Evolutionary conservation across 2,113 vertebrate species (phyloP), one percentile per base, ranked within the genome.

Genomic region (Macquaria ambigua): DNA sequence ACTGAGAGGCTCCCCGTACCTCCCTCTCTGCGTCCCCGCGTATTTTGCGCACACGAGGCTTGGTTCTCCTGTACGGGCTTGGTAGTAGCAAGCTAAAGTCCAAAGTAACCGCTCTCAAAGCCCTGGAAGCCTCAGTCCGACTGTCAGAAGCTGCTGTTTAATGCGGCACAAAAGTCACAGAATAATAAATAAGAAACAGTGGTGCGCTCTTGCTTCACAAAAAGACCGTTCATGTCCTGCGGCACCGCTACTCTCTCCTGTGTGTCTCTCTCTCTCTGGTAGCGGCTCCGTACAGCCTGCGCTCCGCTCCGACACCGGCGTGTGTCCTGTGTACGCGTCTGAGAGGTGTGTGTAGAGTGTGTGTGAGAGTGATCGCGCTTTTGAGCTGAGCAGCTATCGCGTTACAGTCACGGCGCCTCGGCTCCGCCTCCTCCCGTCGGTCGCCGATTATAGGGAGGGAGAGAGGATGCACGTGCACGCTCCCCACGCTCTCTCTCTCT

Each of bases 351-450:
- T 94, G 96, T 93, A 8, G 62, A 62, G 63, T 52, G 69, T 69
- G 69, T 76, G 91, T 62, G 94, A 82, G 95, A 96, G 96, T 92
- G 95, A 95, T 96, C 80, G 93, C 79, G 92, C 91, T 90, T 95
- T 91, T 94, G 94, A 96, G 94, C 95, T 75, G 93, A 92, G 90
- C 90, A 92, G 95, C 96, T 93, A 95, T 96, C 96, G 95, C 95
- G 94, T 97, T 96, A 96, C 97, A 96, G 95, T 94, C 94, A 63
- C 87, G 80, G 94, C 94, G 94, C 94, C 91, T 90, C 92, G 92
- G 92, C 95, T 91, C 96, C 97, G 96, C 97, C 97, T 88, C 95
- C 96, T 90, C 93, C 94, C 93, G 93, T 86, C 92, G 84, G 85
- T 87, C 90, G 83, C 94, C 90, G 93, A 95, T 95, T 94, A 94